Evolutionary conservation across 1,140 invertebrate species (phyloP).

Genomic region (Bemisia tabaci): DNA sequence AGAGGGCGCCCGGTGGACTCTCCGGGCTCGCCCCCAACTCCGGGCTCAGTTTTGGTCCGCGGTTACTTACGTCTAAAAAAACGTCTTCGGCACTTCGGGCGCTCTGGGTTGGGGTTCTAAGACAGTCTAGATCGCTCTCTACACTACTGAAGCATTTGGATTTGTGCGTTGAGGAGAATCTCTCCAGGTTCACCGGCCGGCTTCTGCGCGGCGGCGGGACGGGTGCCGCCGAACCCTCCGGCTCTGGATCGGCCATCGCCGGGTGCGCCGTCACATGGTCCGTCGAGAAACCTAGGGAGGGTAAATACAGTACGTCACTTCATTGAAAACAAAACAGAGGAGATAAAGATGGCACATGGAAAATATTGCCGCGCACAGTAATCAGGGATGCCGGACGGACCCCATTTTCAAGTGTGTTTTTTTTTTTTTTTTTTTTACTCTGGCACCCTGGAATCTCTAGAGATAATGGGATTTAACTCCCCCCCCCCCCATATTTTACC

Average conservation of each 20-base stretch:
- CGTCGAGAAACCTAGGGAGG: slow-evolving; percentile 23
- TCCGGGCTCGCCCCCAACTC: no score
- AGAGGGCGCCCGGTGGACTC: no score
- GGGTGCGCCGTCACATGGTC: slow-evolving; percentile 48
- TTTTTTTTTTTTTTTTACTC: no score
- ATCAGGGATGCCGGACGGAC: no score
- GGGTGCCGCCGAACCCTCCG: not conserved
- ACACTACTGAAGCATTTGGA: slow-evolving; percentile 29
- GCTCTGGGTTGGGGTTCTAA: slow-evolving; percentile 6
- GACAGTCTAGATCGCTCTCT: slow-evolving; percentile 34
- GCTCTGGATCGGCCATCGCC: slow-evolving; percentile 35
- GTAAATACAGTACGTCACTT: no score
- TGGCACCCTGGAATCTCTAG: no score
- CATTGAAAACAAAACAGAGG: no score
- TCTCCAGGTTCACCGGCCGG: not conserved
- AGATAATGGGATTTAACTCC: no score
- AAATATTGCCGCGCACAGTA: no score
- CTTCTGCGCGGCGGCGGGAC: slow-evolving; percentile 8
- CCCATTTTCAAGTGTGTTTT: no score
- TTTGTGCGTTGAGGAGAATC: not conserved
- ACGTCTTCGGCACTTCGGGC: not conserved
- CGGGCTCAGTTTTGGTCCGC: slow-evolving; percentile 20
- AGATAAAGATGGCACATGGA: no score
- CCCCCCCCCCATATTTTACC: no score
- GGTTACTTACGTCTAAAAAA: not conserved